Evolutionary conservation across 23 tunicate genomes (phyloP), one percentile per base, ranked within the genome.

Genomic region (Ciona savignyi): DNA sequence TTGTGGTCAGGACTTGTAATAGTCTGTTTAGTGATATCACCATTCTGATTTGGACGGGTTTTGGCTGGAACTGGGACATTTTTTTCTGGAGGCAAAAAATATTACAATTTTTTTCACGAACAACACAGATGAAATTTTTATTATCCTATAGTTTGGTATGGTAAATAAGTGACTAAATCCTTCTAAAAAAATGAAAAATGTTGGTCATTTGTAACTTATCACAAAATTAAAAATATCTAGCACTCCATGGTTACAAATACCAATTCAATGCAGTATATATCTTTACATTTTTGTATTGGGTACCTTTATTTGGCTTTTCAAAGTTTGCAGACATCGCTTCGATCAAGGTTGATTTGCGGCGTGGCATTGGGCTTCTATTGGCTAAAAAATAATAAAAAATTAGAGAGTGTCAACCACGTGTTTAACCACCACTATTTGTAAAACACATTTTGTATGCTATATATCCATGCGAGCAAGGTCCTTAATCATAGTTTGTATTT

Each of bases 261-360:
- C n/a, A n/a, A n/a, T n/a, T n/a, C 61, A 49, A 9, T 4, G 67
- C 22, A 4, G 22, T 63, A 9, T 20, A n/a, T 9, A 63, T 63
- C 22, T 9, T 22, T 21, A 0, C 27, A 67, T 75, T 25, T 20
- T 0, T 66, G 30, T 22, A 28, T 25, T 20, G 29, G 34, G 1
- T 32, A 79, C 66, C 63, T 26, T 31, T 25, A 63, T n/a, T 68
- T 28, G 35, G 64, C 34, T 74, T 88, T 68, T 89, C 96, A 83
- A 89, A 89, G 74, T 83, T 89, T 25, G 96, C 96, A 48, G 87
- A 63, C 85, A 89, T 89, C 1, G 89, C 29, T 74, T 83, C 82
- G 35, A 89, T 76, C 77, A 83, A 70, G 15, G 70, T 69, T 2
- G 84, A 77, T 83, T 89, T 89, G 22, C 80, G 81, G 32, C 79